These are phyloP conservation scores for Zingel zingel DNA, from an alignment of 2,113 vertebrate species.

Conservation along the genomic window DNA sequence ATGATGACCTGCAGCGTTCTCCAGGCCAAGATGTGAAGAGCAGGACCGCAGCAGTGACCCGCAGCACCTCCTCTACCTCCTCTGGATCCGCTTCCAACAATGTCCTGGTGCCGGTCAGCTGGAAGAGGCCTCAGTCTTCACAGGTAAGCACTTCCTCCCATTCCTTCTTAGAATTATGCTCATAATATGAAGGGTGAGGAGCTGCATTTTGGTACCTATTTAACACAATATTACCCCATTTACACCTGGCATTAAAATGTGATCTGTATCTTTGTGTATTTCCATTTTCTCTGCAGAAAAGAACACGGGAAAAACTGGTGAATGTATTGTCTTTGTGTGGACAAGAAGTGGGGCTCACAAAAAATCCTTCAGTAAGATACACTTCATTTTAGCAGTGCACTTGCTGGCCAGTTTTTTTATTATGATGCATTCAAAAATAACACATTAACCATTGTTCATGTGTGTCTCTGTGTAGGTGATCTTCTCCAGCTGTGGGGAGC, in stretches of 20 bases:
- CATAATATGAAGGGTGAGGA: not conserved
- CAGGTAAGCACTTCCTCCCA: slow-evolving; percentile 84
- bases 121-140: slow-evolving; percentile 97
- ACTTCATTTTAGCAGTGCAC: not conserved
- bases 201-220: not conserved
- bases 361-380: slow-evolving; percentile 95
- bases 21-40: slow-evolving; percentile 90
- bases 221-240: not conserved
- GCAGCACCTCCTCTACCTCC: slow-evolving; percentile 96
- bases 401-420: not conserved
- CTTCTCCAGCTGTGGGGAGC: slow-evolving; percentile 97
- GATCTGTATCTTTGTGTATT: not conserved
- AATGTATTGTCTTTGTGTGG: slow-evolving; percentile 96
- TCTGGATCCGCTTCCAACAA: slow-evolving; percentile 95
- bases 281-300: slow-evolving; percentile 85
- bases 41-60: slow-evolving; percentile 90
- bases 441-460: accelerated
- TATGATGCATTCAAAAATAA: not conserved
- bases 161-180: not conserved
- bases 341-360: slow-evolving; percentile 96
- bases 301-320: slow-evolving; percentile 96
- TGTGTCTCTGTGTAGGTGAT: slow-evolving; percentile 87
- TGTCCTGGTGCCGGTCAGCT: slow-evolving; percentile 97
- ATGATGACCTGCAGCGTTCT: slow-evolving; percentile 91
- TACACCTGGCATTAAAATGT: not conserved